phyloP scores from a whole-genome alignment of 2,113 vertebrate species.

The human (Homo sapiens) region DNA sequence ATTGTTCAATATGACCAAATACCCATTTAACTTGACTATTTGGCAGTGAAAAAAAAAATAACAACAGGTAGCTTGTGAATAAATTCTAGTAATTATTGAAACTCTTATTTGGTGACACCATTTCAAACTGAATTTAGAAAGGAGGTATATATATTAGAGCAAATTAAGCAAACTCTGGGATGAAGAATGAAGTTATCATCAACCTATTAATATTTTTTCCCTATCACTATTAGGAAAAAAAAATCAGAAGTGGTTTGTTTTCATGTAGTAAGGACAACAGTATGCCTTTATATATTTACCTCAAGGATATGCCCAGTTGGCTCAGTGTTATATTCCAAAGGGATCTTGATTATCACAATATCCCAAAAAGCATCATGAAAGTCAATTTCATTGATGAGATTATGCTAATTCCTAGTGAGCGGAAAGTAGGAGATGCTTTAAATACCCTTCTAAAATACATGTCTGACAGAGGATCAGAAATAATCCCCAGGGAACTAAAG shows the following conservation, averaged over 20 bases:
- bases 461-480: not conserved
- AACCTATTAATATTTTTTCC: not conserved
- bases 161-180: not conserved
- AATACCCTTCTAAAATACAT: not conserved
- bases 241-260: not conserved
- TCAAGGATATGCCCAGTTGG: not conserved
- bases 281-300: not conserved
- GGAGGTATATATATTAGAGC: not conserved
- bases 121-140: not conserved
- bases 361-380: not conserved
- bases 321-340: not conserved
- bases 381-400: not conserved
- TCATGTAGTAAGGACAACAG: not conserved
- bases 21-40: not conserved
- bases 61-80: fast-evolving
- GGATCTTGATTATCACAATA: not conserved
- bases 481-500: not conserved
- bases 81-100: not conserved
- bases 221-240: not conserved
- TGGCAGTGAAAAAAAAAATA: not conserved
- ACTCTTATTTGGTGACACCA: not conserved
- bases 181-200: not conserved
- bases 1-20: not conserved
- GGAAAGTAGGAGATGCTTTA: not conserved
- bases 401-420: not conserved